Evolutionary conservation across 2,888 invertebrate species (phyloP).

Genomic region (Neoascia interrupta): DNA sequence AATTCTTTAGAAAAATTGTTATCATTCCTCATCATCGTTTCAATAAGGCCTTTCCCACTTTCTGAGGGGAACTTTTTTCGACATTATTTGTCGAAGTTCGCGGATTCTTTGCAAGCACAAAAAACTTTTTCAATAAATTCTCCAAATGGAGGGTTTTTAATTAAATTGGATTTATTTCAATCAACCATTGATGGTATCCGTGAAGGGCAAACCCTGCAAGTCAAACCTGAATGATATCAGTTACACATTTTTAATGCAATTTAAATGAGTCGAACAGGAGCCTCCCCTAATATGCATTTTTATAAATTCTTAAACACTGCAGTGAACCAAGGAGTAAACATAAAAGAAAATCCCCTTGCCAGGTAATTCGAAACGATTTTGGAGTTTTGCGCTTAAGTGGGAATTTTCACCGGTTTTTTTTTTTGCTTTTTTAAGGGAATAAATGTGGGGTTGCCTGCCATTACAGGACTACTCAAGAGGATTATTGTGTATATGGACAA

Average conservation of each 20-base stretch:
- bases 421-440: neutral
- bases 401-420: slow-evolving; percentile 4
- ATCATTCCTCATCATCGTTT: slow-evolving; percentile 23
- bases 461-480: slow-evolving; percentile 32
- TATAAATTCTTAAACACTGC: too few species aligned
- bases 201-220: neutral
- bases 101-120: neutral
- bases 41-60: neutral
- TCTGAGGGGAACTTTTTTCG: slow-evolving; percentile 11
- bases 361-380: slow-evolving; percentile 38
- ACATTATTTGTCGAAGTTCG: neutral
- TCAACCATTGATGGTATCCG: slow-evolving; percentile 21
- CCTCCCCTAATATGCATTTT: neutral
- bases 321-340: too few species aligned
- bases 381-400: slow-evolving; percentile 2
- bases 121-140: slow-evolving; percentile 29
- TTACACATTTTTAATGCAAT: slow-evolving; percentile 12
- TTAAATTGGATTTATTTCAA: slow-evolving; percentile 32
- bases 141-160: slow-evolving; percentile 9
- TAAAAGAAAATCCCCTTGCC: too few species aligned
- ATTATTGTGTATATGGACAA: slow-evolving; percentile 41
- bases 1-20: slow-evolving; percentile 35
- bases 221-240: neutral
- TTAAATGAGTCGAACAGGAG: too few species aligned
- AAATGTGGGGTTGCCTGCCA: neutral